Conservation (phyloP, 2,888 invertebrate species). For the Tachina fera region DNA sequence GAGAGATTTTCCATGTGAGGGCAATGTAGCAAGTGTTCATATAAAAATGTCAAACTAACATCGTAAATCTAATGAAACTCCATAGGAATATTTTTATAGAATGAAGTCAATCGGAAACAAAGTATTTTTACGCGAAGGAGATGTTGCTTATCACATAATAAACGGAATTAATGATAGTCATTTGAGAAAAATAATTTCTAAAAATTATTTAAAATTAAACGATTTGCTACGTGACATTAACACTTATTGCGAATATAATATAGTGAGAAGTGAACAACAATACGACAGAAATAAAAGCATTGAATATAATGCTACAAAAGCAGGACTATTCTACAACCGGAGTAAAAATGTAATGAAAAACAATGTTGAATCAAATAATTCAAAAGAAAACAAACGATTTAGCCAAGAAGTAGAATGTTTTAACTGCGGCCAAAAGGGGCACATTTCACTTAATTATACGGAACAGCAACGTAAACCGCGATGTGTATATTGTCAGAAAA, state of each 20-base stretch:
- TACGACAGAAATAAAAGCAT: conserved; percentile 18
- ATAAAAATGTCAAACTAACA: conserved; percentile 42
- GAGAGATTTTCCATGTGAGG: conserved; percentile 35
- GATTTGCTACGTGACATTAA: conserved; percentile 42
- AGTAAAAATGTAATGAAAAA: conserved; percentile 7
- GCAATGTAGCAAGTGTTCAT: conserved; percentile 26
- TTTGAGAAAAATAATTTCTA: conserved; percentile 47
- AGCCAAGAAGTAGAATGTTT: no score
- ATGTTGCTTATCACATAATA: conserved; percentile 44
- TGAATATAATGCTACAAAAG: conserved; percentile 2
- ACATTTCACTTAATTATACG: no score
- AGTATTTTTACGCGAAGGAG: conserved; percentile 23
- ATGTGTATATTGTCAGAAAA: no score
- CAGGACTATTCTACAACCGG: not conserved
- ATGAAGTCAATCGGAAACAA: conserved; percentile 44
- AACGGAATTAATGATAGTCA: conserved; percentile 53
- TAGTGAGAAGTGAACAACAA: conserved; percentile 4
- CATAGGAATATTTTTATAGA: conserved; percentile 49
- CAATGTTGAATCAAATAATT: not conserved
- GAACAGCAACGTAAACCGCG: no score
- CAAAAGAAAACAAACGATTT: conserved; percentile 12
- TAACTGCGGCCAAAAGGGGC: no score
- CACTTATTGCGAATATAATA: conserved; percentile 45
- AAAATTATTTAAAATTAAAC: not conserved
- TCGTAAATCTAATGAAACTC: conserved; percentile 22